Evolutionary conservation across 1,140 invertebrate genomes (phyloP), one percentile per base, ranked within the genome.

Genomic region (Cephus cinctus): DNA sequence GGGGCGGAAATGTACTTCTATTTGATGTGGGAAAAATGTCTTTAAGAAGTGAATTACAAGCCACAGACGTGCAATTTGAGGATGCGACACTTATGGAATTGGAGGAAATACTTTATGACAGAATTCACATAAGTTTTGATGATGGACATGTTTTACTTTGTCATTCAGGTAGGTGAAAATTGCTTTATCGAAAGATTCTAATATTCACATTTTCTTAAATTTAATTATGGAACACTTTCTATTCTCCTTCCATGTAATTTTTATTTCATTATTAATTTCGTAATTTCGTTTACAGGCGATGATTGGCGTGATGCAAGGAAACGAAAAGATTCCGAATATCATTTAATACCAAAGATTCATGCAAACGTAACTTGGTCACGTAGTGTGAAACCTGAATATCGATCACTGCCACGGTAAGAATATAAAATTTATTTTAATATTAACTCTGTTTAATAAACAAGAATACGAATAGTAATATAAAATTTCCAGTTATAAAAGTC

Each of bases 81-180:
- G 87, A 89, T 62, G 84, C 86, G 0, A 91, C 89, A 0, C 84
- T 88, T 59, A 89, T 89, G 82, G 89, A 92, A 77, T 71, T 91
- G 12, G 89, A 92, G 64, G 88, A 90, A 69, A 78, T 85, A 44
- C 72, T 92, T 1, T 93, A 92, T 59, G 89, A 92, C 56, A 78
- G 89, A 57, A 81, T 91, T 42, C 84, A 86, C 53, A 77, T 90
- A 3, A 83, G 83, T 50, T 81, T 87, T 40, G 82, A 80, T 38
- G 83, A 83, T 62, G 81, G 85, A 54, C 89, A 88, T 73, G 69
- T 85, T 47, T 56, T 72, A 22, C 52, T 62, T 46, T 71, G 66
- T 54, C 66, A 67, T 38, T 65, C 70, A 25, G 65, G 59, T 61
- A 56, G 8, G n/a, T 43, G 35, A 38, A 36, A 27, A 42, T 40